Conservation (phyloP, 2,797 vertebrate species). For the Tapera naevia region DNA sequence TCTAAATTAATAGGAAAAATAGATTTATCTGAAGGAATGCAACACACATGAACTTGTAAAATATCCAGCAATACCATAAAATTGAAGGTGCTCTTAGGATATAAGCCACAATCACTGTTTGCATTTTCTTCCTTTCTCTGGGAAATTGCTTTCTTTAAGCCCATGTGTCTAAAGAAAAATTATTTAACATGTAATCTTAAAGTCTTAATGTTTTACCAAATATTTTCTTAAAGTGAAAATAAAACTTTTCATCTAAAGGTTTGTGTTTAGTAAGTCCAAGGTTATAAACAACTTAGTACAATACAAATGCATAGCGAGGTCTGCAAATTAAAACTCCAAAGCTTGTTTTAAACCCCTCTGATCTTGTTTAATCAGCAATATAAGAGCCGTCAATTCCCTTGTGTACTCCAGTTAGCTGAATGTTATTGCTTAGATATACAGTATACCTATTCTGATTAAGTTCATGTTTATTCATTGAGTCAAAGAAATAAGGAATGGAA, state of each 20-base stretch:
- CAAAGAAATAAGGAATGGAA: background rate
- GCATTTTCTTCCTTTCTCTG: background rate
- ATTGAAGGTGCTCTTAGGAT: background rate
- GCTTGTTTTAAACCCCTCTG: conserved; percentile 5
- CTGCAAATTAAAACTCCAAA: conserved; percentile 47
- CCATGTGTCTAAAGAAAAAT: background rate
- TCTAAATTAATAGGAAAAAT: background rate
- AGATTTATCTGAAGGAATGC: background rate
- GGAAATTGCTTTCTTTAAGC: background rate
- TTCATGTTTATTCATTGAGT: conserved; percentile 53
- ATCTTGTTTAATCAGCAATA: conserved; percentile 58
- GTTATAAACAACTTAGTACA: background rate
- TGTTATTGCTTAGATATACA: conserved; percentile 60
- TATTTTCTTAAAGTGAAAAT: background rate
- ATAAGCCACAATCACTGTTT: background rate
- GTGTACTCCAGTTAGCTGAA: conserved; percentile 18
- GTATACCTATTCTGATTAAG: conserved; percentile 12
- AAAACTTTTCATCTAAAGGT: background rate
- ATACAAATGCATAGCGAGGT: background rate
- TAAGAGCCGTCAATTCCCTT: conserved; percentile 9
- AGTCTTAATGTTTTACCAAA: background rate
- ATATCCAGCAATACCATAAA: background rate
- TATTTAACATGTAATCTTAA: background rate
- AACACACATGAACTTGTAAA: background rate
- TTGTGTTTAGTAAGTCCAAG: background rate